These are phyloP conservation scores for Hydrotaea diabolus DNA, from an alignment of 2,888 invertebrate species.

Conservation along the genomic window DNA sequence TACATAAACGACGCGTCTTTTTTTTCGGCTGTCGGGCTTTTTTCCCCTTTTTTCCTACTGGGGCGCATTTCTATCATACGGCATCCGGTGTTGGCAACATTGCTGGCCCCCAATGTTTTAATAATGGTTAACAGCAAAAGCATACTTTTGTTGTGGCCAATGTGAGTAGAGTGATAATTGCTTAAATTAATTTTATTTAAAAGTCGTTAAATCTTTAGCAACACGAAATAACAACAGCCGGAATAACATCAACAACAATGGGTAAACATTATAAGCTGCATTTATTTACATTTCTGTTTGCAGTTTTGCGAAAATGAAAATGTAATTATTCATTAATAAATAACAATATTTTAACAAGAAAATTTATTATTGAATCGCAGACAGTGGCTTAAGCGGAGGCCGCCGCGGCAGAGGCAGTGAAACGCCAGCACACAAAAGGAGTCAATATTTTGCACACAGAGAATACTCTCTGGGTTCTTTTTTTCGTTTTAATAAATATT, in stretches of 20 bases:
- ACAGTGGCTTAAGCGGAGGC: neutral
- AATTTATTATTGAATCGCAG: slow-evolving; percentile 14
- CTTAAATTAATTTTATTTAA: slow-evolving; percentile 65
- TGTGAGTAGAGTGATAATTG: slow-evolving; percentile 65
- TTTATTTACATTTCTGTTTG: slow-evolving; percentile 4
- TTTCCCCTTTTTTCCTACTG: no score
- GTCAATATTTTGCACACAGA: slow-evolving; percentile 18
- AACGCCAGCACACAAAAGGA: neutral
- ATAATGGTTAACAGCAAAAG: slow-evolving; percentile 36
- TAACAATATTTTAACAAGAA: slow-evolving; percentile 36
- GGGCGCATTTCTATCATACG: no score
- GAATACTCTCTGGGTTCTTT: neutral
- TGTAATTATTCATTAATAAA: slow-evolving; percentile 41
- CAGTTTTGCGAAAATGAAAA: slow-evolving; percentile 9
- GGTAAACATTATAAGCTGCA: neutral
- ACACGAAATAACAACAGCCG: neutral
- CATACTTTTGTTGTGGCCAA: slow-evolving; percentile 52
- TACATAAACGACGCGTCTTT: no score
- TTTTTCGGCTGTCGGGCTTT: no score
- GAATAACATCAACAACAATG: slow-evolving; percentile 13
- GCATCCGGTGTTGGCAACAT: no score
- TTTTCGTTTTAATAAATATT: slow-evolving; percentile 8
- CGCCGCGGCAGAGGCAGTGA: neutral
- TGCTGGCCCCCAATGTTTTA: neutral
- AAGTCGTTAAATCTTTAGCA: slow-evolving; percentile 61